Percentiles rank a stretch among this genome's conserved stretches.
phyloP scores from a whole-genome alignment of 2,113 vertebrate species.

The Corythornis cristatus region DNA sequence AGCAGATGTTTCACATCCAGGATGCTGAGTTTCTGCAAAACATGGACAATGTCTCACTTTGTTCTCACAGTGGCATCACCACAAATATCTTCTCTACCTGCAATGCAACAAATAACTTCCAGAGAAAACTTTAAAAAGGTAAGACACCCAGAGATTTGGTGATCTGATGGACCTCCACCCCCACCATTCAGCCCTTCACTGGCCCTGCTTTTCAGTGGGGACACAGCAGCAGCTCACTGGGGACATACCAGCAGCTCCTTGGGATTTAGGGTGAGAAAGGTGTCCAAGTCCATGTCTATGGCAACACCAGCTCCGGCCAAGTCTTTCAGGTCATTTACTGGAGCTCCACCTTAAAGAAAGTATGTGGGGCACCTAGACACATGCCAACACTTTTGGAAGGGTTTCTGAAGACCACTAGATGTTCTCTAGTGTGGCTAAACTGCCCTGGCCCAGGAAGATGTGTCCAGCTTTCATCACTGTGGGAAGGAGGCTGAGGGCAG shows the following conservation, averaged over 20 bases:
- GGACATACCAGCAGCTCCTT: background rate
- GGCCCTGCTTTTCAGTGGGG: background rate
- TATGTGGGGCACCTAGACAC: rapidly evolving
- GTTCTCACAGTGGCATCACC: background rate
- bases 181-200: background rate
- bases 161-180: background rate
- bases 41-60: background rate
- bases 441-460: background rate
- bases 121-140: rapidly evolving
- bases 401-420: rapidly evolving
- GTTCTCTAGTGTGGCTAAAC: background rate
- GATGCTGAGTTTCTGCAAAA: constrained; percentile 60
- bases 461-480: rapidly evolving
- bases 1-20: constrained; percentile 55
- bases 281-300: too few relatives aligned
- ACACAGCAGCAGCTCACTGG: rapidly evolving
- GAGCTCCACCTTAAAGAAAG: background rate
- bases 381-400: background rate
- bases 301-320: too few relatives aligned
- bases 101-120: too few relatives aligned
- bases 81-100: rapidly evolving
- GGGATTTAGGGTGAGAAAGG: too few relatives aligned
- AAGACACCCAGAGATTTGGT: background rate
- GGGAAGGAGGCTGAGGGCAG: background rate
- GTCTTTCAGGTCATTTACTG: too few relatives aligned